Base-by-base conservation (phyloP, 2,888 invertebrate genomes). In the Aphodius granarius region DNA sequence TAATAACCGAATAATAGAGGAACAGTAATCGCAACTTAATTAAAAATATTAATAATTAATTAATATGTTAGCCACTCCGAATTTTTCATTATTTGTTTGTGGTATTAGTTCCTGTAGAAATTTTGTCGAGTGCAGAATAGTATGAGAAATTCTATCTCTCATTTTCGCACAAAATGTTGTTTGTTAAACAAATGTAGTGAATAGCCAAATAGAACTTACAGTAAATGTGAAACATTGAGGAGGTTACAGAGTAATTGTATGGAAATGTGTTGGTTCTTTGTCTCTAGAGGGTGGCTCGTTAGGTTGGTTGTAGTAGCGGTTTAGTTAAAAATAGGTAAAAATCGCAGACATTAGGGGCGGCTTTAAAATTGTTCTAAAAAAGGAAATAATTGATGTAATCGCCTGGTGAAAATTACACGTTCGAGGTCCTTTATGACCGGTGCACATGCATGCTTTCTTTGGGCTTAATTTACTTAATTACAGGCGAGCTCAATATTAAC, bases 401-500 rank as follows among this genome's bases (percentile, higher is more conserved):
- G 65, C 22, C 62, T 66, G 19, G 71, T 71, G 23, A 72, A 73
- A 77, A 73, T 73, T 75, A 73, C 75, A 75, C 63, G 75, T 75
- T 73, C 62, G 66, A 73, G 66, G 71, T 71, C 72, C 43, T 76
- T 79, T 78, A 79, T 77, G 78, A 74, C 75, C 62, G 65, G 66
- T 63, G 75, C 74, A 75, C 79, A 79, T 78, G 79, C 78, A 78
- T 79, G 78, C 75, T 78, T 79, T 79, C 78, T 79, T 80, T 72
- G 73, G 66, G 65, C 75, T 77, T 79, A 80, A 81, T 78, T 81
- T 76, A 75, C 75, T 79, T 80, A 81, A 80, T 81, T 81, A 78
- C 78, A 77, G 76, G 74, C 74, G 72, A 66, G 78, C 76, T 78
- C 78, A 73, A 78, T 79, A 79, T 79, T 81, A 80, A 75, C 78